Evolutionary conservation across 2,113 vertebrate genomes (phyloP).

Genomic region (Dipodomys stephensi): DNA sequence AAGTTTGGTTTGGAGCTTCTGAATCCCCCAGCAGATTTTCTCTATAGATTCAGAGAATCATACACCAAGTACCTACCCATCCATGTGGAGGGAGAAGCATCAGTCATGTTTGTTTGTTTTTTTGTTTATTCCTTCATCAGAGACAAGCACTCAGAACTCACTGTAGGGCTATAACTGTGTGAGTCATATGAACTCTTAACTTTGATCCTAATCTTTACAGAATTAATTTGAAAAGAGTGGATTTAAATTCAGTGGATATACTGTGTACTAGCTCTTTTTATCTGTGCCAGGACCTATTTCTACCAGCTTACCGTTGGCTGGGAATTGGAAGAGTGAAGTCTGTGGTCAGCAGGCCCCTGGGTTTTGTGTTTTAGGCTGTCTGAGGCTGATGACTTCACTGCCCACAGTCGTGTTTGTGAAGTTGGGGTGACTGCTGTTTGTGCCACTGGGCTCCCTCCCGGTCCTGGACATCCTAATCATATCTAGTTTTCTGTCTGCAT

Average conservation of each 20-base stretch:
- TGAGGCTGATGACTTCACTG: slow-evolving; percentile 63
- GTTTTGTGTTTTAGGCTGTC: slow-evolving; percentile 44
- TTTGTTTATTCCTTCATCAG: not conserved
- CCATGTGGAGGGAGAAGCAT: not conserved
- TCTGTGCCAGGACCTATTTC: not conserved
- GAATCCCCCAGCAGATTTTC: not conserved
- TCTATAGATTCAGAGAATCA: not conserved
- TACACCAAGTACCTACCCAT: not conserved
- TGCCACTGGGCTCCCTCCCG: not conserved
- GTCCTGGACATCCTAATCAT: slow-evolving; percentile 40
- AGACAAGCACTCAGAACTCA: not conserved
- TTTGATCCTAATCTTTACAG: not conserved
- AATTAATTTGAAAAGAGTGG: not conserved
- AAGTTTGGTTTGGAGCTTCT: too few relatives aligned
- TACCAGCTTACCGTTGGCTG: not conserved
- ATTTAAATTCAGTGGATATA: not conserved
- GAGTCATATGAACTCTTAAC: not conserved
- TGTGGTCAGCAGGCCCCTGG: not conserved
- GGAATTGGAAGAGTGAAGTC: not conserved
- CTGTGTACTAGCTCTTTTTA: not conserved
- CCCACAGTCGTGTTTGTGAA: slow-evolving; percentile 52
- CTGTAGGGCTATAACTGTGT: not conserved
- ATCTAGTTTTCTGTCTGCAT: slow-evolving; percentile 55
- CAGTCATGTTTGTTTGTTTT: not conserved
- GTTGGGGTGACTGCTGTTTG: slow-evolving; percentile 29